A percentile compares a stretch with the other conserved stretches of the same genome.
Conservation (phyloP, 2,888 invertebrate species). For the Chromoteleia sp. region DNA sequence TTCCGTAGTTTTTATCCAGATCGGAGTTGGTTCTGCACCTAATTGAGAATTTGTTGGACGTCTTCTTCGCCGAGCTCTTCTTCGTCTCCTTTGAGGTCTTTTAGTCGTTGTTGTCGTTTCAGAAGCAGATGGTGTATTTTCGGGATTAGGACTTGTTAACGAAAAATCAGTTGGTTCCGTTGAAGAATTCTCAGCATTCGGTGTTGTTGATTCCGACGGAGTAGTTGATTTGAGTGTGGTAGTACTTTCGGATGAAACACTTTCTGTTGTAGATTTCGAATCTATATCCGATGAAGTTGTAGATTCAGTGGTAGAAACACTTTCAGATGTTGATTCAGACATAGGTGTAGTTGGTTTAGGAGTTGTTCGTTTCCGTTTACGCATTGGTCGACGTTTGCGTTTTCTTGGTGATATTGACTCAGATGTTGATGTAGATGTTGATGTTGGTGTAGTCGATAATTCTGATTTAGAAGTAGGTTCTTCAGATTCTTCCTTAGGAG, state of each 20-base stretch:
- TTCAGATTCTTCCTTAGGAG: slow-evolving; percentile 1
- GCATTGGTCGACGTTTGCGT: slow-evolving; percentile 46
- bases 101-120: slow-evolving; percentile 26
- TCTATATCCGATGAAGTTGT: not conserved
- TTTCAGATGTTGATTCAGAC: slow-evolving; percentile 41
- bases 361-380: slow-evolving; percentile 38
- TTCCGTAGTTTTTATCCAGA: slow-evolving; percentile 68
- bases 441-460: not conserved
- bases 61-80: slow-evolving; percentile 45
- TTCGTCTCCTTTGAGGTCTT: slow-evolving; percentile 26
- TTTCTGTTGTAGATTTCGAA: slow-evolving; percentile 16
- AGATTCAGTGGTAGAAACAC: slow-evolving; percentile 5
- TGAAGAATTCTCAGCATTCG: slow-evolving; percentile 14
- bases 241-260: not conserved
- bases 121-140: slow-evolving; percentile 9
- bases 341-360: slow-evolving; percentile 41
- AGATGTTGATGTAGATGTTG: slow-evolving; percentile 6
- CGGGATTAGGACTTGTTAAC: slow-evolving; percentile 21
- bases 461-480: slow-evolving; percentile 8
- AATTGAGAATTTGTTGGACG: slow-evolving; percentile 35
- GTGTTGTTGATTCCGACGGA: slow-evolving; percentile 22
- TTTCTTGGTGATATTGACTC: slow-evolving; percentile 23
- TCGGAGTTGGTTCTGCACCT: slow-evolving; percentile 52
- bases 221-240: not conserved
- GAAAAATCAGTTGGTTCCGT: not conserved